Base-by-base conservation (phyloP, 1,140 invertebrate genomes). In the Belonocnema kinseyi region DNA sequence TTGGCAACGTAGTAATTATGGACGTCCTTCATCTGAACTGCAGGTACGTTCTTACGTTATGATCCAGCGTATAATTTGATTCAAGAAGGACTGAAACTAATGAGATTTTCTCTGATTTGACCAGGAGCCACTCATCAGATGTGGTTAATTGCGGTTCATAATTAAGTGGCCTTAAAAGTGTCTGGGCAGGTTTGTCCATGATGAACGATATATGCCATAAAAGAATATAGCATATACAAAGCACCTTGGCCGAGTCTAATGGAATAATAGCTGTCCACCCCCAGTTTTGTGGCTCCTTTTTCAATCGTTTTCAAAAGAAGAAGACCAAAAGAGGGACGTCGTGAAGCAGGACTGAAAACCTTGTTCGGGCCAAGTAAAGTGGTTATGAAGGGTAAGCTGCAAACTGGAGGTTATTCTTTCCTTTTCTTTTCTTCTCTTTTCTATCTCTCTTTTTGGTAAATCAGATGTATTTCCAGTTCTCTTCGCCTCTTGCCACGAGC, bases 381-480 rank as follows among this genome's bases (percentile, higher is more conserved):
- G 16, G 53, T 54, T 54, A 54, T 54, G 53, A 74, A 56, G 56
- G 73, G 73, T 56, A 40, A 26, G 51, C 52, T 56, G 12, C 52
- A 53, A 58, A 51, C 21, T 46, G 58, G 40, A 75, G 40, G 8
- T 50, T 50, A 75, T 66, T 70, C 50, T 75, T 77, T 79, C 72
- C 77, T 80, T 75, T 75, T 51, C 54, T 75, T 61, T 33, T 61
- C 52, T 54, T 75, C 58, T 75, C 74, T 77, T 46, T 46, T 46
- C 40, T 46, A 46, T 46, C 82, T 85, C 81, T 79, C 73, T 72
- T 72, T 79, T 79, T 72, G 77, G 81, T 82, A 87, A 88, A 88
- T 88, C 85, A 86, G 83, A 85, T 87, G 82, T 83, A 84, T 76
- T 77, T 74, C 74, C 66, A 61, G 74, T 66, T 75, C 74, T 75